A percentile compares a stretch with the other conserved stretches of the same genome.
phyloP scores from a whole-genome alignment of 2,888 invertebrate species.

The Heliconius cydno region DNA sequence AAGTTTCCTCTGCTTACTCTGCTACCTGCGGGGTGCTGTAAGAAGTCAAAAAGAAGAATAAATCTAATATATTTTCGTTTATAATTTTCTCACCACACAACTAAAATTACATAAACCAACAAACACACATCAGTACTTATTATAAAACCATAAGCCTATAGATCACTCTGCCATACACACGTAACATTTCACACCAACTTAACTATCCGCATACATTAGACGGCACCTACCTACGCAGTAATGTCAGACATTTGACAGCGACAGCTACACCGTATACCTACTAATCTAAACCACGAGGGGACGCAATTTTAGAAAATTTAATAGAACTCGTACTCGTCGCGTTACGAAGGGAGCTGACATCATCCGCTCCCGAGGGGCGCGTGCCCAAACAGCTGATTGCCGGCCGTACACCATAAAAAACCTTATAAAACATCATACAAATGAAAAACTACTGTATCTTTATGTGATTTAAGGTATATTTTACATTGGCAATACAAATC shows the following conservation, averaged over 20 bases:
- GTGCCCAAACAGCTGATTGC: slow-evolving; percentile 82
- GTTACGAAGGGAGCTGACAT: slow-evolving; percentile 66
- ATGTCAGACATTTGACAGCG: slow-evolving; percentile 44
- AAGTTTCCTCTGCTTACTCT: not conserved
- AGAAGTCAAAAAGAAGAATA: too few relatives aligned
- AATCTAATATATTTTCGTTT: too few relatives aligned
- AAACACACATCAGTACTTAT: not conserved
- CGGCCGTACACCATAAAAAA: slow-evolving; percentile 77
- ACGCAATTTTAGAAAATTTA: slow-evolving; percentile 64
- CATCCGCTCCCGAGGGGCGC: slow-evolving; percentile 71
- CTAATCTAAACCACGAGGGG: slow-evolving; percentile 48
- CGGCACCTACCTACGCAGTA: slow-evolving; percentile 11
- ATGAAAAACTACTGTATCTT: slow-evolving; percentile 50
- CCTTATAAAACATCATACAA: slow-evolving; percentile 55
- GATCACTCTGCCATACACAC: not conserved
- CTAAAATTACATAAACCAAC: too few relatives aligned
- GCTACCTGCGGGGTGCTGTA: not conserved
- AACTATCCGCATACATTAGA: slow-evolving; percentile 37
- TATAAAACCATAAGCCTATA: not conserved
- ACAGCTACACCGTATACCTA: slow-evolving; percentile 30
- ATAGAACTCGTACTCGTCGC: slow-evolving; percentile 60
- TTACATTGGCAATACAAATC: slow-evolving; percentile 33
- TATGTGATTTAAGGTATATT: slow-evolving; percentile 40
- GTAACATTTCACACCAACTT: slow-evolving; percentile 19
- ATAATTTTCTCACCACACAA: too few relatives aligned